Percentiles rank a stretch among this genome's conserved stretches.
These are phyloP conservation scores for Anarsia innoxiella DNA, from an alignment of 2,888 invertebrate genomes.

Conservation along the genomic window DNA sequence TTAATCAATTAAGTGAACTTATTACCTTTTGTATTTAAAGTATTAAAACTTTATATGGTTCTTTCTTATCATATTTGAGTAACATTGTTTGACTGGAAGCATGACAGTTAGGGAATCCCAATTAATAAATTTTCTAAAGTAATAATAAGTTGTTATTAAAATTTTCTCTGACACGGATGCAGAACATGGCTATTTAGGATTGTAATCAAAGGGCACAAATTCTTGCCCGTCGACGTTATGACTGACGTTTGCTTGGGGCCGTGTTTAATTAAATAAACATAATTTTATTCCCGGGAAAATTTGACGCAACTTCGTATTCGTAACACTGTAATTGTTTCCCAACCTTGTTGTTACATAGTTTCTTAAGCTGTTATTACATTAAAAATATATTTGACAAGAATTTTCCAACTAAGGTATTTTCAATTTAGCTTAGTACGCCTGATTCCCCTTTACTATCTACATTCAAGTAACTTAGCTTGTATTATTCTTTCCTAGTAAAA, in stretches of 20 bases:
- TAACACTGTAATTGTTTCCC: neutral
- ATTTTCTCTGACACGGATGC: constrained; percentile 25
- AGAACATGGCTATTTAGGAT: constrained; percentile 40
- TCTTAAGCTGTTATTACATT: neutral
- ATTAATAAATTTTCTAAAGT: too few species aligned
- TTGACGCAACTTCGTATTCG: constrained; percentile 3
- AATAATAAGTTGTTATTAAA: constrained; percentile 12
- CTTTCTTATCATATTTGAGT: too few species aligned
- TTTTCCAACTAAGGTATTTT: neutral
- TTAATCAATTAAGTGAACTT: too few species aligned
- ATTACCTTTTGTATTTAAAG: too few species aligned
- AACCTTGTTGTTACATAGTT: neutral
- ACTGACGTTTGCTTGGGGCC: constrained; percentile 45
- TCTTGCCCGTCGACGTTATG: constrained; percentile 41
- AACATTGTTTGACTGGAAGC: too few species aligned
- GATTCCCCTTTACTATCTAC: constrained; percentile 1
- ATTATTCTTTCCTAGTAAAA: constrained; percentile 11
- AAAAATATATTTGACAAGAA: neutral
- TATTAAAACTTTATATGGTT: too few species aligned
- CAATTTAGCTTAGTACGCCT: neutral
- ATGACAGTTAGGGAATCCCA: too few species aligned
- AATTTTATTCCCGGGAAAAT: constrained; percentile 12
- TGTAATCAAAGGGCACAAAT: constrained; percentile 50
- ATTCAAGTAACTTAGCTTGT: constrained; percentile 5
- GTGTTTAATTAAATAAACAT: constrained; percentile 46